phyloP scores from a whole-genome alignment of 2,113 vertebrate genomes.

The Calyptomena viridis region DNA sequence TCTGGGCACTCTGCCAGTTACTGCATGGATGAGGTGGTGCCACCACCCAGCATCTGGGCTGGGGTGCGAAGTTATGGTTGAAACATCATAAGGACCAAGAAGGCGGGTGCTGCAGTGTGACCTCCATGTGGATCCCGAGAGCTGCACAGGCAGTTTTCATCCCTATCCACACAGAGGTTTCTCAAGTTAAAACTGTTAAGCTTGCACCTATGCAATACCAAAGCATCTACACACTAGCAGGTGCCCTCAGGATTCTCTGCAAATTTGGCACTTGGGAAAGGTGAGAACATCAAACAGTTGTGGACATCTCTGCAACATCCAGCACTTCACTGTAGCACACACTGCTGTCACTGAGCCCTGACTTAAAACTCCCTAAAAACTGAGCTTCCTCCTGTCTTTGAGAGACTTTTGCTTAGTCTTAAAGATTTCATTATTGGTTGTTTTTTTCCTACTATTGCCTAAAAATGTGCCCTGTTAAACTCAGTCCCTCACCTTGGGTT shows the following conservation, averaged over 20 bases:
- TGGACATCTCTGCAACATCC: neutral
- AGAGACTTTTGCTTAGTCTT: neutral
- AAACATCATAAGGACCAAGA: neutral
- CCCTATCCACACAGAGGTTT: neutral
- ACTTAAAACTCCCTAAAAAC: neutral
- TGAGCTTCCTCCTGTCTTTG: neutral
- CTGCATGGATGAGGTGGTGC: neutral
- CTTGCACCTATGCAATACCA: neutral
- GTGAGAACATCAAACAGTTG: neutral
- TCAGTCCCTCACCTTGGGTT: neutral
- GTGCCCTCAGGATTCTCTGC: neutral
- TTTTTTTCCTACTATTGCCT: neutral
- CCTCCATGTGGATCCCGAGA: rapidly evolving
- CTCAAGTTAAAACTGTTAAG: neutral
- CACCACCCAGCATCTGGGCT: neutral
- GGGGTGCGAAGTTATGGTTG: neutral
- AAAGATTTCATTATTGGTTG: neutral
- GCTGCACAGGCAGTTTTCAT: neutral
- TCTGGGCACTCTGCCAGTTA: conserved; percentile 7
- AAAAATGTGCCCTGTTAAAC: neutral
- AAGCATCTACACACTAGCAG: neutral
- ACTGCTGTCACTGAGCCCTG: neutral
- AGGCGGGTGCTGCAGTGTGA: neutral
- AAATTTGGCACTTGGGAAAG: neutral
- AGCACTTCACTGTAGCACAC: neutral